Base-by-base conservation (phyloP, 1,140 invertebrate genomes). In the Hycleus phaleratus region DNA sequence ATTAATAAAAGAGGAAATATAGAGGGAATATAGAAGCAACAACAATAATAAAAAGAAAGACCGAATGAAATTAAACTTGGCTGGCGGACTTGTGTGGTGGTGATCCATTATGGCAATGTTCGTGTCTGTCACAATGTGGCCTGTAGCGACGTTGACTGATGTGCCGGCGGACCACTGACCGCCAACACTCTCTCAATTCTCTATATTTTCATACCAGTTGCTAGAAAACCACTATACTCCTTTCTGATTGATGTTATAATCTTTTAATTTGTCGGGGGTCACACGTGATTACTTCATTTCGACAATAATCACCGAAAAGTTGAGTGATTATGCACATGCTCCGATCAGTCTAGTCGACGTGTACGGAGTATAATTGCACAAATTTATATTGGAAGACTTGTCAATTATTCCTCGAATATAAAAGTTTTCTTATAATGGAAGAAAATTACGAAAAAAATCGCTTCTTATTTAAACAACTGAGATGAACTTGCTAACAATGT, bases 171-270 rank as follows among this genome's bases (percentile, higher is more conserved):
- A 55, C 52, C 52, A 46, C 52, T 55, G 52, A 55, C 52, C 52
- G 52, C 44, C 52, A 32, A 55, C 52, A 55, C 43, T 54, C 51
- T 32, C 32, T 39, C 38, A 1, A 39, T 10, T 39, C 6, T 18
- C 18, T 42, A 42, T 42, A 42, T 39, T 7, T 25, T 12, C 46
- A 38, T 46, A 46, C 51, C 46, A 32, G 32, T 32, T 32, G 32
- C 32, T 32, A 32, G 32, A 32, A 32, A 32, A 32, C 32, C 4
- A 18, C 18, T 54, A 24, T 43, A 54, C 38, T 55, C 52, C 32
- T 55, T 46, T 55, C 52, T 55, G 52, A 55, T 55, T 55, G 52
- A 55, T 55, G 52, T 55, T 55, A 55, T 55, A 55, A 55, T 55
- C 52, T 55, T 55, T 55, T 55, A 55, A 55, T 55, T 55, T 55